These are phyloP conservation scores for Apeltes quadracus DNA, from an alignment of 2,113 vertebrate genomes.

Conservation along the genomic window DNA sequence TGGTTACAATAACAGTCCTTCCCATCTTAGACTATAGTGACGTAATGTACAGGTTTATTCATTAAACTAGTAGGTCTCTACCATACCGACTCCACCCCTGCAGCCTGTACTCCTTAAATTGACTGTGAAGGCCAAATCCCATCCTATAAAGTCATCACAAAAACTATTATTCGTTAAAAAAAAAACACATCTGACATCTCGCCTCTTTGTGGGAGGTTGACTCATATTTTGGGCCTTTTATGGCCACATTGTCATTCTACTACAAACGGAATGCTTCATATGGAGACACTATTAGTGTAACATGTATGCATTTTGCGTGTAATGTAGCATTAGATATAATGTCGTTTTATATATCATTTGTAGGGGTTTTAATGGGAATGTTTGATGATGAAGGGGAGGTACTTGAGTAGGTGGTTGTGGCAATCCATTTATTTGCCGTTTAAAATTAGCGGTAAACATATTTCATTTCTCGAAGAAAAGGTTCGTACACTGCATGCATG, in stretches of 20 bases:
- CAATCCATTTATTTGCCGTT: not conserved
- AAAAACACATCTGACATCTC: not conserved
- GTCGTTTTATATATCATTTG: not conserved
- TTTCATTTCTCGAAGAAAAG: slow-evolving; percentile 2
- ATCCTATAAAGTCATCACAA: not conserved
- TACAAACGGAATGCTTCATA: too few relatives aligned
- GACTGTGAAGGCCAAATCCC: not conserved
- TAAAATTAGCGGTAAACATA: not conserved
- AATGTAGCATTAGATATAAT: too few relatives aligned
- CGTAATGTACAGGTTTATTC: not conserved
- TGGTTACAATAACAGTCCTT: not conserved
- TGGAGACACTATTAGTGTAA: too few relatives aligned
- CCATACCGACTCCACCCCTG: too few relatives aligned
- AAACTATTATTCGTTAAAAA: not conserved
- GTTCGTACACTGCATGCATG: not conserved
- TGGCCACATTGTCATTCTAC: too few relatives aligned
- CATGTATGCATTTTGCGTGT: too few relatives aligned
- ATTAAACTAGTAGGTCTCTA: too few relatives aligned
- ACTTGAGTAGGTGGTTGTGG: not conserved
- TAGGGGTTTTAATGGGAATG: not conserved
- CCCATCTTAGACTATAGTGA: not conserved
- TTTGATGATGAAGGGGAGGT: not conserved
- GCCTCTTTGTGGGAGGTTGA: too few relatives aligned
- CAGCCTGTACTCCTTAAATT: not conserved
- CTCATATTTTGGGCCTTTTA: too few relatives aligned